Evolutionary conservation across 2,113 vertebrate species (phyloP).

Genomic region (Leucoraja erinaceus): DNA sequence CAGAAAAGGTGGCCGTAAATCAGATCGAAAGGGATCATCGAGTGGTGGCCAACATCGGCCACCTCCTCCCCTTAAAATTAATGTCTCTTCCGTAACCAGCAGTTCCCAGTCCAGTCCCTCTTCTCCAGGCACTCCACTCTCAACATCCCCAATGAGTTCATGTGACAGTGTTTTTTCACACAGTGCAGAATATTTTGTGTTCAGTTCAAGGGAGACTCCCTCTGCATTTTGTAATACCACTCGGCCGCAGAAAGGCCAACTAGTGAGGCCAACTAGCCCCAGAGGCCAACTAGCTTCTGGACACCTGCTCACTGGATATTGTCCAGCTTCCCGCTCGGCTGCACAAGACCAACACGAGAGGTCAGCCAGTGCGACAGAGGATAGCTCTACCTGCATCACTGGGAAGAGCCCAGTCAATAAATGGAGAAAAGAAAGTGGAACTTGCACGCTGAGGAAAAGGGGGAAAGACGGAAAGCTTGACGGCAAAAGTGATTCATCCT

Average conservation of each 20-base stretch:
- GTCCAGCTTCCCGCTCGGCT: conserved; percentile 47
- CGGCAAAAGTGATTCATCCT: conserved; percentile 39
- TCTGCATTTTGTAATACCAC: conserved; percentile 53
- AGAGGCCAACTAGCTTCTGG: conserved; percentile 43
- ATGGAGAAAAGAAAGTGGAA: conserved; percentile 67
- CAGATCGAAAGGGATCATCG: conserved; percentile 53
- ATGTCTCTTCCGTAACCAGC: conserved; percentile 63
- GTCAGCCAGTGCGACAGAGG: conserved; percentile 48
- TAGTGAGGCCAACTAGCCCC: conserved; percentile 41
- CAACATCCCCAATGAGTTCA: conserved; percentile 76
- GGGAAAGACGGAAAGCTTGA: conserved; percentile 49
- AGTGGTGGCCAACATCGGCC: conserved; percentile 56
- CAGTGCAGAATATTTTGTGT: conserved; percentile 71
- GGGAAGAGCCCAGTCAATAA: conserved; percentile 58
- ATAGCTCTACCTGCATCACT: conserved; percentile 48
- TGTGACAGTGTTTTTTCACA: conserved; percentile 83
- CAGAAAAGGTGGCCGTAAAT: conserved; percentile 43
- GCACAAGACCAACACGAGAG: conserved; percentile 42
- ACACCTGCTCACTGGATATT: conserved; percentile 40
- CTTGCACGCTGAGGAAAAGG: conserved; percentile 64
- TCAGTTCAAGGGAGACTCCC: conserved; percentile 58
- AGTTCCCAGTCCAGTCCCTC: conserved; percentile 70
- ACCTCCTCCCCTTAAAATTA: conserved; percentile 58
- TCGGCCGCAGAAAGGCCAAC: conserved; percentile 47
- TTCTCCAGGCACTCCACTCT: conserved; percentile 75